A percentile compares a stretch with the other conserved stretches of the same genome.
Evolutionary conservation across 2,797 vertebrate genomes (phyloP).

Genomic region (Manis crassicaudata): DNA sequence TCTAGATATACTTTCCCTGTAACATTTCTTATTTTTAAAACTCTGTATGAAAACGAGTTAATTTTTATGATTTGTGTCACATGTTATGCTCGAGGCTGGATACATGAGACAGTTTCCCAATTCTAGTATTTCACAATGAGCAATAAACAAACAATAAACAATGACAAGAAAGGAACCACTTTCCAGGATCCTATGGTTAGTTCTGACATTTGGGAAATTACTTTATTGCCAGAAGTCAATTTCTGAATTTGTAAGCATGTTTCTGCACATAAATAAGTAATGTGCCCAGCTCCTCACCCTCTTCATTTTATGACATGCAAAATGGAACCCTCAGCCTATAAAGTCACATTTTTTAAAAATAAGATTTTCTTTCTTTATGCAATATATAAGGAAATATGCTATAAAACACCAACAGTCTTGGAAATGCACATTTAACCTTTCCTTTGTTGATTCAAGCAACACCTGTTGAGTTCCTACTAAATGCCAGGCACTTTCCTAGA

Average conservation of each 20-base stretch:
- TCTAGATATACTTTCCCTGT: neutral
- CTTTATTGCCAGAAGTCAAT: slow-evolving; percentile 61
- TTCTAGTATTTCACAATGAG: slow-evolving; percentile 31
- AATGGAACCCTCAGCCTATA: neutral
- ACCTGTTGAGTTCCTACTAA: neutral
- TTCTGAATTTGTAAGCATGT: slow-evolving; percentile 1
- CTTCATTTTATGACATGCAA: neutral
- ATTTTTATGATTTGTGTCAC: slow-evolving; percentile 33
- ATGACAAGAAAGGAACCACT: slow-evolving; percentile 50
- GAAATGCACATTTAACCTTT: neutral
- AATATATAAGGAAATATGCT: neutral
- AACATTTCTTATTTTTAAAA: slow-evolving; percentile 30
- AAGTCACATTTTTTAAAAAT: neutral
- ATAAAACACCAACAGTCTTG: neutral
- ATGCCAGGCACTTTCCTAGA: neutral
- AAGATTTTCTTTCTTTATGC: slow-evolving; percentile 43
- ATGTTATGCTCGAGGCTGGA: neutral
- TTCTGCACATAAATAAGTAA: slow-evolving; percentile 55
- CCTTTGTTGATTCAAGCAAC: neutral
- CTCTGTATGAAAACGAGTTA: neutral
- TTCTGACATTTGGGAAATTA: slow-evolving; percentile 69
- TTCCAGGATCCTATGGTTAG: slow-evolving; percentile 36
- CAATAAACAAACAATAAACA: slow-evolving; percentile 29
- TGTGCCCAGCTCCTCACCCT: neutral
- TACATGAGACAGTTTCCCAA: neutral